A percentile compares a stretch with the other conserved stretches of the same genome.
Evolutionary conservation across 2,113 vertebrate species (phyloP).

Genomic region (Syngnathus scovelli): DNA sequence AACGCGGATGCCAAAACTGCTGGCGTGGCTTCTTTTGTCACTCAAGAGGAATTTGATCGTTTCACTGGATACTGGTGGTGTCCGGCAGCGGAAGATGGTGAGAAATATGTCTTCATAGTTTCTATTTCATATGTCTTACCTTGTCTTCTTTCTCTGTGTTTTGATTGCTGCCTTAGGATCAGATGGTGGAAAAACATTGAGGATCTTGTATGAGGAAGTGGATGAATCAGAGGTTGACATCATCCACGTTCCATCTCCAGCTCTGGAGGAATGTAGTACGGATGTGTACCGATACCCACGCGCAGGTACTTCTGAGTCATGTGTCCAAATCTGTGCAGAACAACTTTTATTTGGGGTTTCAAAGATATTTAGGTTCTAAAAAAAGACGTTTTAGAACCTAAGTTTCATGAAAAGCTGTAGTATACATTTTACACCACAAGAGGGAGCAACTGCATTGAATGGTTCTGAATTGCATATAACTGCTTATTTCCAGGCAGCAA

Average conservation of each 20-base stretch:
- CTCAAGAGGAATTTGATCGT: constrained; percentile 95
- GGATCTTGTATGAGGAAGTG: constrained; percentile 90
- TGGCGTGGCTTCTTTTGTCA: constrained; percentile 94
- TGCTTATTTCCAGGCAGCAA: constrained; percentile 79
- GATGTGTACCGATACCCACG: constrained; percentile 93
- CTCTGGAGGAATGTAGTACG: constrained; percentile 89
- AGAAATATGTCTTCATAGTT: constrained; percentile 14
- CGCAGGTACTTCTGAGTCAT: constrained; percentile 68
- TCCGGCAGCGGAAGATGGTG: constrained; percentile 82
- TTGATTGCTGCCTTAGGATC: constrained; percentile 58
- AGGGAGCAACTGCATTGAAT: neutral
- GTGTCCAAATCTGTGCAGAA: neutral
- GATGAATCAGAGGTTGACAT: constrained; percentile 95
- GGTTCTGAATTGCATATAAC: neutral
- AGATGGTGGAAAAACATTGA: constrained; percentile 76
- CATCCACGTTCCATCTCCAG: constrained; percentile 91
- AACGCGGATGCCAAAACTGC: constrained; percentile 91
- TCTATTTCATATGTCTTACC: neutral
- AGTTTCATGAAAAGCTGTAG: neutral
- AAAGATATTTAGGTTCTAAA: too few species aligned
- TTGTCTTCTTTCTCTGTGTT: neutral
- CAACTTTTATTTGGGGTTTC: too few species aligned
- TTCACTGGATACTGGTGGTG: constrained; percentile 98
- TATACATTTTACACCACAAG: neutral
- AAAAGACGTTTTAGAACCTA: neutral